Evolutionary conservation across 1,140 invertebrate species (phyloP), one percentile per base, ranked within the genome.

Genomic region (Sipha flava): DNA sequence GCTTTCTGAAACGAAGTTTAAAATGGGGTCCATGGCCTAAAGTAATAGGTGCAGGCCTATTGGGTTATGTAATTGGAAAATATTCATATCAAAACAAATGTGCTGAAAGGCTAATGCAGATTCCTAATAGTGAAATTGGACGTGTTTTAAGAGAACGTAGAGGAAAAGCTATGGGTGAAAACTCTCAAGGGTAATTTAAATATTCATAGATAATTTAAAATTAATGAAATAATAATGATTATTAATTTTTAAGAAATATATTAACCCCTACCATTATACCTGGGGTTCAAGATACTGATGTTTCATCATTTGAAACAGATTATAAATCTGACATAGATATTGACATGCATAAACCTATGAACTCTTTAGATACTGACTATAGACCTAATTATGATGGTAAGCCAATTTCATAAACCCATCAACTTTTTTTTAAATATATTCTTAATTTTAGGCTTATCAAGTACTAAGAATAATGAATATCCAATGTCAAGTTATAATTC

Each of bases 21-120:
- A 86, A 87, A 62, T 92, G 88, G 84, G 92, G 92, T 0, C 86
- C 91, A 2, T 85, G 87, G 47, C 91, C 91, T 6, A 92, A 92
- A 86, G 88, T 91, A 21, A 84, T 88, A 1, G 84, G 89, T 59
- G 90, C 89, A 21, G 88, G 88, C 26, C 84, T 91, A 10, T 59
- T 91, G n/a, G 92, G 92, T 9, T 93, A 92, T 85, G 89, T 93
- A 82, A 57, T 92, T 1, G 92, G 92, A 4, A 93, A 93, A 86
- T 86, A 93, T 52, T 93, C 92, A 1, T 94, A 93, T 82, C 91
- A 92, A 84, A 84, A 85, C 52, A 89, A 88, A 80, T 93, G 92
- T 84, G 89, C 90, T 5, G 91, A 93, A 80, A 93, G 92, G 85
- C 85, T 94, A 2, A 92, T 94, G 90, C 87, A 88, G 12, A 84